These are phyloP conservation scores for Theretra japonica DNA, from an alignment of 2,888 invertebrate species.

Conservation along the genomic window DNA sequence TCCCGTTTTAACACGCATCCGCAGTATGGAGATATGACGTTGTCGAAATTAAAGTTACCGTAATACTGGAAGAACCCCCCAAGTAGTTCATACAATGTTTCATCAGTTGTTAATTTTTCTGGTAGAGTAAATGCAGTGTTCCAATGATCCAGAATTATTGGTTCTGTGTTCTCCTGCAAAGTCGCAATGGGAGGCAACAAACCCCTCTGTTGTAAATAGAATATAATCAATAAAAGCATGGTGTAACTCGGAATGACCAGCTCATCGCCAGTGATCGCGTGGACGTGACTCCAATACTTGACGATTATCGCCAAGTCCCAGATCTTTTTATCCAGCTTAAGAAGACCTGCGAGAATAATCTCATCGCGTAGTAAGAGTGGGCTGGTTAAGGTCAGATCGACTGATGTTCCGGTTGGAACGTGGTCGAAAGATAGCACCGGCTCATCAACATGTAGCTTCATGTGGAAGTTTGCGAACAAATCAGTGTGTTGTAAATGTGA, in stretches of 20 bases:
- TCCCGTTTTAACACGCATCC: constrained; percentile 34
- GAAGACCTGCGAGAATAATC: constrained; percentile 35
- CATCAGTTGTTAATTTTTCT: not conserved
- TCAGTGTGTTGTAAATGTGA: constrained; percentile 36
- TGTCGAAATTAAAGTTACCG: constrained; percentile 40
- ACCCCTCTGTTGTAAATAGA: constrained; percentile 9
- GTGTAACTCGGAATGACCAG: not conserved
- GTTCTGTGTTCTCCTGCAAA: not conserved
- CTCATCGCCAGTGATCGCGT: not conserved
- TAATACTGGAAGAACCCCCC: constrained; percentile 44
- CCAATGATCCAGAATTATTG: not conserved
- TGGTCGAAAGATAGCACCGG: not conserved
- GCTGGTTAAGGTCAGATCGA: not conserved
- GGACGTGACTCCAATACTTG: constrained; percentile 40
- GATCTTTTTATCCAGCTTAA: constrained; percentile 36
- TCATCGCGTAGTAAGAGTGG: not conserved
- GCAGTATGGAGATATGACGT: constrained; percentile 44
- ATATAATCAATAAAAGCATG: not conserved
- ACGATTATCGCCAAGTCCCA: constrained; percentile 36
- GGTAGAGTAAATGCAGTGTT: not conserved
- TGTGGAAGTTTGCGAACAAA: constrained; percentile 28
- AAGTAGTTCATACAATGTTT: constrained; percentile 36
- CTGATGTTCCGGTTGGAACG: not conserved
- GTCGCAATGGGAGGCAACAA: not conserved
- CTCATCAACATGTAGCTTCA: not conserved